Percentiles rank a stretch among this genome's conserved stretches.
Conservation (phyloP, 2,797 vertebrate genomes). For the Chloroceryle inda region DNA sequence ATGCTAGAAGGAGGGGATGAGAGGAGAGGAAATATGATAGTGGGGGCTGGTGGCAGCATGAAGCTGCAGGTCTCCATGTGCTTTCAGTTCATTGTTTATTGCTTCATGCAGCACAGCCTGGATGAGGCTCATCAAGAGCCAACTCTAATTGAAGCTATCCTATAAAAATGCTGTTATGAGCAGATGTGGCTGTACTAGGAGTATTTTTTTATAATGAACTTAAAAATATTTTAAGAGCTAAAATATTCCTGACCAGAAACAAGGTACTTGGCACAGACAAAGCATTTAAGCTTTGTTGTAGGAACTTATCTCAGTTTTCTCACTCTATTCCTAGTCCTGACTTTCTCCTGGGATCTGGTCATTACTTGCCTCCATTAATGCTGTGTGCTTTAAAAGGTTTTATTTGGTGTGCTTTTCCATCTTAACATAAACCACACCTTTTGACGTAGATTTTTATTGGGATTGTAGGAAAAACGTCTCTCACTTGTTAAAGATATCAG, state of each 20-base stretch:
- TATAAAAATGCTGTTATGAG: conserved; percentile 54
- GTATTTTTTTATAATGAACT: conserved; percentile 4
- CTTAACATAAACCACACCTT: background rate
- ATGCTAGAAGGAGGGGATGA: background rate
- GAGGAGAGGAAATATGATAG: conserved; percentile 39
- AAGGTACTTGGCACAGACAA: background rate
- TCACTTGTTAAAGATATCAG: background rate
- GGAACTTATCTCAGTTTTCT: conserved; percentile 8
- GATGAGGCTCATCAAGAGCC: conserved; percentile 54
- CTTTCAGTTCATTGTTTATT: conserved; percentile 30
- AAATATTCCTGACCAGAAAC: conserved; percentile 31
- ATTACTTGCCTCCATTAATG: background rate
- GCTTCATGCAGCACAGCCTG: conserved; percentile 31
- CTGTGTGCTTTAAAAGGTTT: background rate
- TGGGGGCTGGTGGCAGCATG: conserved; percentile 16
- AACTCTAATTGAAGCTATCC: conserved; percentile 56
- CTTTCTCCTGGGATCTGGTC: background rate
- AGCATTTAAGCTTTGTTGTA: background rate
- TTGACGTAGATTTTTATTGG: background rate
- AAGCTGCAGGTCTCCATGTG: conserved; percentile 53
- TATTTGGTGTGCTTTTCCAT: background rate
- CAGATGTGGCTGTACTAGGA: conserved; percentile 51
- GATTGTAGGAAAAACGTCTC: background rate
- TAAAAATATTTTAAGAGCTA: conserved; percentile 29
- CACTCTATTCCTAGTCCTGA: background rate